Evolutionary conservation across 2,888 invertebrate species (phyloP), one percentile per base, ranked within the genome.

Genomic region (Xestia ashworthii): DNA sequence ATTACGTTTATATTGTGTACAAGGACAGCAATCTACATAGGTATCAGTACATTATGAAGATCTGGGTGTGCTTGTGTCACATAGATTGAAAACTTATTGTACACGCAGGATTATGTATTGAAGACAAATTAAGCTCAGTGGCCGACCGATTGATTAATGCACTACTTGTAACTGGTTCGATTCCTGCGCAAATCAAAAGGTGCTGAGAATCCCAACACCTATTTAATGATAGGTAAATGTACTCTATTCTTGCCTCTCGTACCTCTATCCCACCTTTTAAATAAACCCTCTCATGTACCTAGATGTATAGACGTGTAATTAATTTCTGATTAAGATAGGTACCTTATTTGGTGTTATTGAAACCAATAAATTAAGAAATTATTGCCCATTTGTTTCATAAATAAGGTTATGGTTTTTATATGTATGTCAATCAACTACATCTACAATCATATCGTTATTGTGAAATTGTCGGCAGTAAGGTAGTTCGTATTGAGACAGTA

Each of bases 401-500:
- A 77, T 67, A 44, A 71, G 74, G 78, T 84, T 76, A 78, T 77
- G 70, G 66, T 79, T 84, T 81, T 75, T 86, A 81, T 75, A 80
- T 81, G 74, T 78, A 73, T 74, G 76, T 76, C 86, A 83, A 71
- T 82, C 76, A 81, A 87, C 78, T 76, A 82, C 76, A 81, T 88
- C 78, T 74, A 82, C 76, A 82, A 84, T 84, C 76, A 73, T 82
- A 83, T 77, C 76, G 83, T 76, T 85, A 87, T 90, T 90, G 84
- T 78, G 90, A 86, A 90, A 90, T 81, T 78, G 73, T 80, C 67
- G 69, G 68, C 77, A 78, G 80, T 86, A 74, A 74, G 74, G 69
- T 74, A 72, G 76, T 80, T 81, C 69, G 76, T 88, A 86, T 88
- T 87, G 87, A 84, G 85, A 74, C 80, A 80, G 88, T 85, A 85